phyloP scores from a whole-genome alignment of 2,797 vertebrate species.

The Phoebastria nigripes region DNA sequence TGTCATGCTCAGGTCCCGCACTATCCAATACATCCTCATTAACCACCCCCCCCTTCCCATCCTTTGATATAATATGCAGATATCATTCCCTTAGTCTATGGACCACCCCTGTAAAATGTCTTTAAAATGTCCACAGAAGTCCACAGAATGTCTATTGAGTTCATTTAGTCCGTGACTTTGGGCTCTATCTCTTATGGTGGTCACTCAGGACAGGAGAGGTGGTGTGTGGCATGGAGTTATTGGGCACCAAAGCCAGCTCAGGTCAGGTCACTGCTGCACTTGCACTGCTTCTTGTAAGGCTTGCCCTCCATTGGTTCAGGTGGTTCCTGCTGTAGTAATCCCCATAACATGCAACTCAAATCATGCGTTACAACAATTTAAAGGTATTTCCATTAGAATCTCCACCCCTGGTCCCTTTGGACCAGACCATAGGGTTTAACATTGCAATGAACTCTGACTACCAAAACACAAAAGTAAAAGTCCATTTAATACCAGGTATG shows the following conservation, averaged over 20 bases:
- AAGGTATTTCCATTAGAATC: not conserved
- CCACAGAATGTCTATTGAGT: not conserved
- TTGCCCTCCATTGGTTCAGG: not conserved
- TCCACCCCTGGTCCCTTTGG: not conserved
- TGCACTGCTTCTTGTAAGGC: not conserved
- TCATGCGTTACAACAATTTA: not conserved
- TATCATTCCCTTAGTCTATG: not conserved
- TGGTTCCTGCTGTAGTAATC: not conserved
- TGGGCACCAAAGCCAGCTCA: not conserved
- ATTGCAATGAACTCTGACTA: not conserved
- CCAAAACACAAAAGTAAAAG: not conserved
- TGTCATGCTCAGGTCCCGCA: not conserved
- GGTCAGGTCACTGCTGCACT: not conserved
- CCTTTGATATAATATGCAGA: not conserved
- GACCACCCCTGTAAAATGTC: not conserved
- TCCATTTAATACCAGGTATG: not conserved
- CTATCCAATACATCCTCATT: not conserved
- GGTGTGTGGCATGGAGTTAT: not conserved
- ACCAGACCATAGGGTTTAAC: not conserved
- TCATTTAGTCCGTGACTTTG: not conserved
- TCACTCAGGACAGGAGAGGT: not conserved
- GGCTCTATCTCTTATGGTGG: not conserved
- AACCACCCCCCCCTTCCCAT: accelerated
- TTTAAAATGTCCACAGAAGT: not conserved
- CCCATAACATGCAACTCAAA: not conserved